These are phyloP conservation scores for Poicephalus gulielmi DNA, from an alignment of 2,113 vertebrate species.

Conservation along the genomic window DNA sequence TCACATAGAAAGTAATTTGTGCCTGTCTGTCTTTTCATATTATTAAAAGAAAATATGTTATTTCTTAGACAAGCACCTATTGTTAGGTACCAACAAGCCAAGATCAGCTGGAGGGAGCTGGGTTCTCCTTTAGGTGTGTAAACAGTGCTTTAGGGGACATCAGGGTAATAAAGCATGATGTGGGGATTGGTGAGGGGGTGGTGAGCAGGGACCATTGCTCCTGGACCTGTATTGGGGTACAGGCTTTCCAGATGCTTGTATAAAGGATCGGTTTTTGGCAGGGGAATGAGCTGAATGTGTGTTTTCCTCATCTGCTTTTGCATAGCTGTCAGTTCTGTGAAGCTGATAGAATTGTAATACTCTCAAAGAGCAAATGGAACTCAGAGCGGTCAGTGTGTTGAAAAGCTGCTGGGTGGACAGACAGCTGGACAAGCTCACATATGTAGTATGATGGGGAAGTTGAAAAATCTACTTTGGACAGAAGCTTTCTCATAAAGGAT, in stretches of 20 bases:
- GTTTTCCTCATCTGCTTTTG: neutral
- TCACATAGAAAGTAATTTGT: neutral
- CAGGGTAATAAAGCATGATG: neutral
- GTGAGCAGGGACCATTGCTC: neutral
- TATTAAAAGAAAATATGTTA: fast-evolving
- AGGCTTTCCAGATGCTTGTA: neutral
- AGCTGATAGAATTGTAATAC: neutral
- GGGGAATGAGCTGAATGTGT: neutral
- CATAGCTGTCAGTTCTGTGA: neutral
- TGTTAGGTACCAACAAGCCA: neutral
- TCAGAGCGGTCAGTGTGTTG: neutral
- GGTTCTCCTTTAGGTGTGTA: neutral
- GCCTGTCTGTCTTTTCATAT: neutral
- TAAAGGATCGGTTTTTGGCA: neutral
- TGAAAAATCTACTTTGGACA: neutral
- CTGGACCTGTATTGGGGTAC: neutral
- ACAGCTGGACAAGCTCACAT: neutral
- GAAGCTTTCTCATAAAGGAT: neutral
- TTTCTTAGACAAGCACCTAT: neutral
- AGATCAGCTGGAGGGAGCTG: neutral
- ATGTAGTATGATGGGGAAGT: neutral
- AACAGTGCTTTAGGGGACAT: neutral
- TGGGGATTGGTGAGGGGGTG: too few species aligned
- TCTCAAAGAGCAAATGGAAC: neutral
- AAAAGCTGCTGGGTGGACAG: neutral